Base-by-base conservation (phyloP, 1,140 invertebrate species). In the Yoshiicerus persimilis region DNA sequence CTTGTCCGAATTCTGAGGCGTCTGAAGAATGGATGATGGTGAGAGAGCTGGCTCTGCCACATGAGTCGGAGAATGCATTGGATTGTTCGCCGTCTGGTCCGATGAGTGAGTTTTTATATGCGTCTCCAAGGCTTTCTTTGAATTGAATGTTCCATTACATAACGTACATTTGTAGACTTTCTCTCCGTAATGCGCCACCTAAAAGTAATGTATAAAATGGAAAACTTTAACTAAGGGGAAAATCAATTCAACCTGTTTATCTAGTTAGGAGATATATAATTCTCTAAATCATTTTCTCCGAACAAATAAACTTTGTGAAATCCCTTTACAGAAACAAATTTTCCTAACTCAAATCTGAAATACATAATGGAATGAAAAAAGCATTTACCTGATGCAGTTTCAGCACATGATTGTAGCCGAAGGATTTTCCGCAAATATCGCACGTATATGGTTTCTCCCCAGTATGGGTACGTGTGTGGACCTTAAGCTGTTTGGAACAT, bases 161-260 rank as follows among this genome's bases (percentile, higher is more conserved):
- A 97, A 95, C 0, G 96, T 97, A 92, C 97, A 98, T 91, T 97
- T 97, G 93, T 98, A 98, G 39, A 97, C 96, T 91, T 97, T 97
- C 91, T 97, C 96, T 0, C 97, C 97, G 90, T 96, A 97, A 92
- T 98, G 97, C 86, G 97, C 96, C n/a, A 97, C 96, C 89, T 97
- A 96, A 25, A 77, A 86, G 32, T 16, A 70, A 32, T n/a, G n/a
- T n/a, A 86, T 10, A 56, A 56, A 56, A 80, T 13, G 13, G 56
- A 34, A 34, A n/a, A 16, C 11, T 4, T 4, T 36, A 11, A 11
- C 20, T 16, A 47, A 47, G n/a, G n/a, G n/a, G n/a, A n/a, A n/a
- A n/a, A n/a, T n/a, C n/a, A n/a, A n/a, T n/a, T n/a, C n/a, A n/a
- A n/a, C n/a, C n/a, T n/a, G n/a, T n/a, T n/a, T n/a, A n/a, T n/a